Conservation (phyloP, 2,797 vertebrate genomes). For the Chaetophractus vellerosus region DNA sequence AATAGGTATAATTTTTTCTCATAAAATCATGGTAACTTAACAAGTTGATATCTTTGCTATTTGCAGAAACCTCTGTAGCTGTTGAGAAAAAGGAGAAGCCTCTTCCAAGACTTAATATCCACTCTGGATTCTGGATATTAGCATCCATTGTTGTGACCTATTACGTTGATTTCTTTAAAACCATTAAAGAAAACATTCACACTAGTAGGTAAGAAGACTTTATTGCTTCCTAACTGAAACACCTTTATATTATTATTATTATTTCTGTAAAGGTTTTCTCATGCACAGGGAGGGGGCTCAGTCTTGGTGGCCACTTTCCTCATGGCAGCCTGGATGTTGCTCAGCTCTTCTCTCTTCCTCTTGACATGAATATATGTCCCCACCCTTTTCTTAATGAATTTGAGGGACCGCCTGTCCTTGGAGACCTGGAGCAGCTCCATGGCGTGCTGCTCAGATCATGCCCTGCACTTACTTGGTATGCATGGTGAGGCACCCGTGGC, state of each 20-base stretch:
- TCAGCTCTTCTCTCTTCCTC: too few relatives aligned
- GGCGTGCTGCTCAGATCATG: too few relatives aligned
- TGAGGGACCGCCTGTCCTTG: too few relatives aligned
- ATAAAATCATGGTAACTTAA: conserved; percentile 35
- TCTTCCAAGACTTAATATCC: conserved; percentile 94
- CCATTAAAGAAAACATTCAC: conserved; percentile 92
- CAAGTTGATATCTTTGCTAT: conserved; percentile 82
- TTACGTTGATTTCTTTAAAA: conserved; percentile 95
- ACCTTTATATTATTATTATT: neutral
- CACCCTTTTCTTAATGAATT: too few relatives aligned
- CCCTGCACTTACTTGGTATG: too few relatives aligned
- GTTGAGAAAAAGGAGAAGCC: conserved; percentile 92
- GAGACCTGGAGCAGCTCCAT: too few relatives aligned
- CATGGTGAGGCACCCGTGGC: too few relatives aligned
- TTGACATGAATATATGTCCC: too few relatives aligned
- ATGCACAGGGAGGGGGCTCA: neutral
- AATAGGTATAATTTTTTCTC: conserved; percentile 56
- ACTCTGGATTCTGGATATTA: conserved; percentile 97
- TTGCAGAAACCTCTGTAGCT: conserved; percentile 89
- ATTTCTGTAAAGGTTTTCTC: neutral
- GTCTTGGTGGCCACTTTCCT: too few relatives aligned
- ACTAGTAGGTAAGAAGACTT: conserved; percentile 92
- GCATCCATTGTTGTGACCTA: conserved; percentile 94
- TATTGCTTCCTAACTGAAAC: neutral
- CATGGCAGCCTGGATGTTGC: too few relatives aligned